Evolutionary conservation across 1,140 invertebrate species (phyloP).

Genomic region (Mercenaria mercenaria): DNA sequence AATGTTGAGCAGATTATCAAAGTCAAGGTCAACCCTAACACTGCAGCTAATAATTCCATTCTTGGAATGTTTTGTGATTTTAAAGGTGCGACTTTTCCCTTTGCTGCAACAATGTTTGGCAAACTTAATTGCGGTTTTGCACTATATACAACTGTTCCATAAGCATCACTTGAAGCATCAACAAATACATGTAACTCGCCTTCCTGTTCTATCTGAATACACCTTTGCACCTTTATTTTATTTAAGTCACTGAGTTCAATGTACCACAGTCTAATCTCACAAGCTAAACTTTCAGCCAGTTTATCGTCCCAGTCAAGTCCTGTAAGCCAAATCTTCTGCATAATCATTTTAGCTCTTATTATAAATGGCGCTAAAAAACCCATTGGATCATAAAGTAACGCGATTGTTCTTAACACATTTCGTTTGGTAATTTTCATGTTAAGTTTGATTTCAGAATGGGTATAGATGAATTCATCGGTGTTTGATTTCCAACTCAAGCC

Average conservation of each 20-base stretch:
- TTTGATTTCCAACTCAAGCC: constrained; percentile 60
- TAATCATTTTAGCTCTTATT: constrained; percentile 47
- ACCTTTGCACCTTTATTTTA: constrained; percentile 8
- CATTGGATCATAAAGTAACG: constrained; percentile 59
- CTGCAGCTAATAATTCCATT: constrained; percentile 11
- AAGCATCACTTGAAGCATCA: constrained; percentile 1
- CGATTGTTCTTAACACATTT: constrained; percentile 48
- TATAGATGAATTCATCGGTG: constrained; percentile 59
- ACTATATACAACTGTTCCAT: constrained; percentile 2
- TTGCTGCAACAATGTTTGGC: not conserved
- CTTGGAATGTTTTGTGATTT: constrained; percentile 10
- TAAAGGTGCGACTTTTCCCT: constrained; percentile 10
- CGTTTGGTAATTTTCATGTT: constrained; percentile 51
- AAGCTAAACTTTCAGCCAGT: not conserved
- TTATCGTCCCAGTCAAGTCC: constrained; percentile 49
- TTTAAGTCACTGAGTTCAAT: constrained; percentile 36
- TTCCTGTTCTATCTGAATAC: not conserved
- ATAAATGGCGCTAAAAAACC: constrained; percentile 58
- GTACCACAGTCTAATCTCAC: constrained; percentile 36
- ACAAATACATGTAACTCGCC: not conserved
- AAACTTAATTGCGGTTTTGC: not conserved
- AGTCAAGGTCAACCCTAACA: constrained; percentile 40
- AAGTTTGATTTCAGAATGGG: not conserved
- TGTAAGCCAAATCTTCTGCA: constrained; percentile 63
- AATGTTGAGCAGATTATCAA: constrained; percentile 19